These are phyloP conservation scores for Leptodactylus fuscus DNA, from an alignment of 2,113 vertebrate genomes.

Conservation along the genomic window DNA sequence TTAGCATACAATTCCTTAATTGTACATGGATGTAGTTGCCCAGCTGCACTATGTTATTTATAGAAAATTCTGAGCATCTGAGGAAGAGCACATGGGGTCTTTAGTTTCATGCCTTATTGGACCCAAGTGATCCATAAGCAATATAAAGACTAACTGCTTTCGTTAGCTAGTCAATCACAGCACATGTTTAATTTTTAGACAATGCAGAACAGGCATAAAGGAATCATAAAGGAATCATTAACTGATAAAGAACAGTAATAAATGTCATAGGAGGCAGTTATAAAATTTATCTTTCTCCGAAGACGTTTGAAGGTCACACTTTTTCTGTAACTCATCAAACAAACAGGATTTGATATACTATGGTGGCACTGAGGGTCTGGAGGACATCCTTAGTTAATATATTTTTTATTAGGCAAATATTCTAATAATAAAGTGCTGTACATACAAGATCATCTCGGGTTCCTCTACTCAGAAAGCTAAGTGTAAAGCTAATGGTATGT, in stretches of 20 bases:
- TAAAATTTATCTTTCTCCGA: slow-evolving; percentile 15
- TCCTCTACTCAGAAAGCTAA: slow-evolving; percentile 58
- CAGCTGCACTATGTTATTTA: slow-evolving; percentile 53
- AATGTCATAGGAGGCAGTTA: slow-evolving; percentile 59
- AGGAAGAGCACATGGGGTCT: slow-evolving; percentile 53
- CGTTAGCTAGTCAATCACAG: slow-evolving; percentile 57
- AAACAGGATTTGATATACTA: slow-evolving; percentile 54
- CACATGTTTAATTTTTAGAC: slow-evolving; percentile 60
- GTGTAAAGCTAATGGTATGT: slow-evolving; percentile 52
- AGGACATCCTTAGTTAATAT: slow-evolving; percentile 58
- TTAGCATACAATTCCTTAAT: slow-evolving; percentile 63
- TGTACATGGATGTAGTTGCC: slow-evolving; percentile 55
- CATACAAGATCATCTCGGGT: slow-evolving; percentile 45
- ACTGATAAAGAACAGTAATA: slow-evolving; percentile 62
- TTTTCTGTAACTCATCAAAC: slow-evolving; percentile 47
- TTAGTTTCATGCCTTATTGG: slow-evolving; percentile 48
- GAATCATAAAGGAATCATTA: slow-evolving; percentile 57
- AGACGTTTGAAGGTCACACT: slow-evolving; percentile 53
- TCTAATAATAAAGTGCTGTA: slow-evolving; percentile 56
- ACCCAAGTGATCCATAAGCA: slow-evolving; percentile 53
- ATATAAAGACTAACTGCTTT: slow-evolving; percentile 60
- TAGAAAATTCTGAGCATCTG: slow-evolving; percentile 45
- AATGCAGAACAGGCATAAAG: slow-evolving; percentile 53
- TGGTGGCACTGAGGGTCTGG: slow-evolving; percentile 10
- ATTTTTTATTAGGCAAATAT: slow-evolving; percentile 65